Conservation (phyloP, 1,140 invertebrate species). For the Eumaeus atala region DNA sequence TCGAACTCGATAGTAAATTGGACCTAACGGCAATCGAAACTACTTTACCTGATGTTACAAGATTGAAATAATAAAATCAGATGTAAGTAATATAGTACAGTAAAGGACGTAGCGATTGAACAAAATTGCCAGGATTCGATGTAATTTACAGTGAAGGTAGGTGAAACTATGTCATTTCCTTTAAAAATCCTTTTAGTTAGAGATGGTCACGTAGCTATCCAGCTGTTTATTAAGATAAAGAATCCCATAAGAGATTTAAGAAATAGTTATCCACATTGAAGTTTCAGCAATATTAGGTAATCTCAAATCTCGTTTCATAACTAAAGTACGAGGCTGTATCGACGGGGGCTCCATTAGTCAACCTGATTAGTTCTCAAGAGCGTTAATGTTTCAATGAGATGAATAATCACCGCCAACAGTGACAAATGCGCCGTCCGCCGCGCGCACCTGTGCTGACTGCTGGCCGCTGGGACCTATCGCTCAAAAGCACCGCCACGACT, state of each 20-base stretch:
- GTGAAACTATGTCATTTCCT: no score
- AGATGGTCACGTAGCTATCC: no score
- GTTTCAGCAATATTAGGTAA: background rate
- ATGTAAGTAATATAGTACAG: no score
- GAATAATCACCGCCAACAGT: slow-evolving; percentile 67
- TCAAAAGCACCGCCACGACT: slow-evolving; percentile 61
- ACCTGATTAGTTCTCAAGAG: slow-evolving; percentile 65
- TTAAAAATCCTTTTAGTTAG: no score
- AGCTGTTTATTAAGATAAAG: no score
- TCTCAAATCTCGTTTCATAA: slow-evolving; percentile 11
- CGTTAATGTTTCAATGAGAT: slow-evolving; percentile 73
- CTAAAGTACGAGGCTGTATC: slow-evolving; percentile 32
- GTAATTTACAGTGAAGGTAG: no score
- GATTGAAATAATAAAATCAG: no score
- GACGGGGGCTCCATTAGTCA: slow-evolving; percentile 70
- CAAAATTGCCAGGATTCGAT: no score
- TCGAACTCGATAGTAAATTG: no score
- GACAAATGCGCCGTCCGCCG: slow-evolving; percentile 68
- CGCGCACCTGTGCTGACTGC: slow-evolving; percentile 47
- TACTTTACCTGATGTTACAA: background rate
- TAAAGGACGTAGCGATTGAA: no score
- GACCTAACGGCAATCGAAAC: background rate
- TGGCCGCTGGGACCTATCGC: slow-evolving; percentile 29
- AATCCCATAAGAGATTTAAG: no score
- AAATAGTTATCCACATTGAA: no score